phyloP scores from a whole-genome alignment of 2,797 vertebrate species.

The Syngnathus rostellatus region DNA sequence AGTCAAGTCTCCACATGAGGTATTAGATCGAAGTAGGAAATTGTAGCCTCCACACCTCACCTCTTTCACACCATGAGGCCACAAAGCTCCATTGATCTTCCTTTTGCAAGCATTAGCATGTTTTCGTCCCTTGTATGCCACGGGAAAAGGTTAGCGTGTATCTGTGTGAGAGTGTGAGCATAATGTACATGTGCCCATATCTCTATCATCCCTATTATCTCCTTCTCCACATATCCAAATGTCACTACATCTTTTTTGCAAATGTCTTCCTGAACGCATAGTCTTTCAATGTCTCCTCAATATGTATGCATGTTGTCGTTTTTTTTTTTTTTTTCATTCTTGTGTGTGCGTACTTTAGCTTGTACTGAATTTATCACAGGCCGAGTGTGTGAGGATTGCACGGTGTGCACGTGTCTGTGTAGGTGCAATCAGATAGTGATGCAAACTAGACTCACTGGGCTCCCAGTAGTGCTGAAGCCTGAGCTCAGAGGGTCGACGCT shows the following conservation, averaged over 20 bases:
- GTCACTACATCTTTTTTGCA: slow-evolving; percentile 63
- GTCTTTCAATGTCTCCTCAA: slow-evolving; percentile 34
- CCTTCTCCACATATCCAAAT: slow-evolving; percentile 60
- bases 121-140: slow-evolving; percentile 54
- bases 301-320: slow-evolving; percentile 17
- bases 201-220: slow-evolving; percentile 67
- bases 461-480: slow-evolving; percentile 49
- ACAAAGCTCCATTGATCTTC: slow-evolving; percentile 61
- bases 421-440: slow-evolving; percentile 21
- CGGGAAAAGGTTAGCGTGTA: slow-evolving; percentile 63
- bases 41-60: slow-evolving; percentile 41
- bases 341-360: slow-evolving; percentile 9
- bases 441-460: slow-evolving; percentile 28
- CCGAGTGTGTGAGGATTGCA: slow-evolving; percentile 8
- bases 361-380: slow-evolving; percentile 15
- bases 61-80: slow-evolving; percentile 61
- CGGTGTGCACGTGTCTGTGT: slow-evolving; percentile 9
- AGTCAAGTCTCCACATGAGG: slow-evolving; percentile 40
- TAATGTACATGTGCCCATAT: slow-evolving; percentile 48
- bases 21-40: slow-evolving; percentile 41
- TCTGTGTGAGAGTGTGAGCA: slow-evolving; percentile 36
- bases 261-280: slow-evolving; percentile 54
- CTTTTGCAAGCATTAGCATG: slow-evolving; percentile 52
- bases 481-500: slow-evolving; percentile 63
- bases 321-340: neutral